Evolutionary conservation across 2,888 invertebrate species (phyloP).

Genomic region (Ornithoptera alexandrae): DNA sequence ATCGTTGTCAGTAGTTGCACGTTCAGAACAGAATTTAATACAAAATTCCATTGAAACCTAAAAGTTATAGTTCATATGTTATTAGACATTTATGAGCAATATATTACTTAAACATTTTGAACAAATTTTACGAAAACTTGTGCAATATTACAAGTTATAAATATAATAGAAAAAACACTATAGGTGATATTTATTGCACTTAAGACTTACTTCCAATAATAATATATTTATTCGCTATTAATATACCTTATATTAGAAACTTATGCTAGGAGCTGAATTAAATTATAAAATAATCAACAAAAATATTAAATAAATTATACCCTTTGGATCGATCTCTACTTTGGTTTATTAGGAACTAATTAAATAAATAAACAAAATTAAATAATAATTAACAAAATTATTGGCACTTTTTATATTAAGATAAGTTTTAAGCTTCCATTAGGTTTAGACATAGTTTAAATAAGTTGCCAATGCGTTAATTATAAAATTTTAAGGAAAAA

Average conservation of each 20-base stretch:
- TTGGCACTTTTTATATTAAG: conserved; percentile 2
- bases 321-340: conserved; percentile 42
- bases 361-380: conserved; percentile 24
- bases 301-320: conserved; percentile 32
- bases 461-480: background rate
- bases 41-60: background rate
- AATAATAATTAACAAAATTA: conserved; percentile 25
- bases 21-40: background rate
- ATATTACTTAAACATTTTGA: background rate
- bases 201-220: conserved; percentile 3
- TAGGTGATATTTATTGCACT: conserved; percentile 12
- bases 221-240: background rate
- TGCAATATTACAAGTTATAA: background rate
- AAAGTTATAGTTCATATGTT: background rate
- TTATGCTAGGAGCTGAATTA: conserved; percentile 29
- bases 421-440: background rate
- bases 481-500: background rate
- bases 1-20: no score
- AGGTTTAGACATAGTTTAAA: background rate
- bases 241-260: background rate
- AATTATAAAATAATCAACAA: conserved; percentile 34
- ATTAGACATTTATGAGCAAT: background rate
- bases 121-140: background rate
- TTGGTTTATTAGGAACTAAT: conserved; percentile 52
- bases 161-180: background rate